A percentile compares a stretch with the other conserved stretches of the same genome.
Conservation (phyloP, 2,888 invertebrate species). For the Heteropelma amictum region DNA sequence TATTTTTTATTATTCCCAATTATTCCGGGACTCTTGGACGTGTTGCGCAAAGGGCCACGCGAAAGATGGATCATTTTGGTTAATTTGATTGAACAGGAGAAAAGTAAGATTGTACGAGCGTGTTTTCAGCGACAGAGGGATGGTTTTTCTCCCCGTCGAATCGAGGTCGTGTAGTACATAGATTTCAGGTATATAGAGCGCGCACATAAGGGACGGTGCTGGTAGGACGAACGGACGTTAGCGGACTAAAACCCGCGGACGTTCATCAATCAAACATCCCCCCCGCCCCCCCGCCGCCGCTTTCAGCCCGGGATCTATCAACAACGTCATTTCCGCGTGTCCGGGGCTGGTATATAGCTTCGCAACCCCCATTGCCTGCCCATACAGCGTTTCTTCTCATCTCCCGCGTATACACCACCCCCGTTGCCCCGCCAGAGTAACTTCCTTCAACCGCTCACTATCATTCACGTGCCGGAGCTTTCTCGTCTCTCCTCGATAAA, state of each 20-base stretch:
- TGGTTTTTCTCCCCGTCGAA: conserved; percentile 53
- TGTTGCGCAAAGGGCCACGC: too few species aligned
- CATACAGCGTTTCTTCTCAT: conserved; percentile 52
- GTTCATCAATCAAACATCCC: conserved; percentile 72
- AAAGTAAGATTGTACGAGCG: too few species aligned
- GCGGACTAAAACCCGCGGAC: conserved; percentile 55
- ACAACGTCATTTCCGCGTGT: conserved; percentile 73
- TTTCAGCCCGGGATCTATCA: conserved; percentile 74
- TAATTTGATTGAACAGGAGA: too few species aligned
- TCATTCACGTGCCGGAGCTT: conserved; percentile 35
- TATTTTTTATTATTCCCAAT: too few species aligned
- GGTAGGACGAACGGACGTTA: conserved; percentile 38
- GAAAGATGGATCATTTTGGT: too few species aligned
- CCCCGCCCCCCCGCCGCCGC: too few species aligned
- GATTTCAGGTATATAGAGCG: conserved; percentile 53
- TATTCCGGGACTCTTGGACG: too few species aligned
- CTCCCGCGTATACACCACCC: conserved; percentile 12
- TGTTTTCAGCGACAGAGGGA: conserved; percentile 29
- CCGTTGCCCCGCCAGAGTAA: conserved; percentile 18
- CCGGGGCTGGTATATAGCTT: conserved; percentile 65
- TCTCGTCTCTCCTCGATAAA: conserved; percentile 26
- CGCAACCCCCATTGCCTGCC: conserved; percentile 55
- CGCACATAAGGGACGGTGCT: conserved; percentile 39
- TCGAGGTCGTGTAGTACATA: conserved; percentile 64
- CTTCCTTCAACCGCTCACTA: conserved; percentile 38